Conservation (phyloP, 2,888 invertebrate genomes). For the Ctenicera cuprea region DNA sequence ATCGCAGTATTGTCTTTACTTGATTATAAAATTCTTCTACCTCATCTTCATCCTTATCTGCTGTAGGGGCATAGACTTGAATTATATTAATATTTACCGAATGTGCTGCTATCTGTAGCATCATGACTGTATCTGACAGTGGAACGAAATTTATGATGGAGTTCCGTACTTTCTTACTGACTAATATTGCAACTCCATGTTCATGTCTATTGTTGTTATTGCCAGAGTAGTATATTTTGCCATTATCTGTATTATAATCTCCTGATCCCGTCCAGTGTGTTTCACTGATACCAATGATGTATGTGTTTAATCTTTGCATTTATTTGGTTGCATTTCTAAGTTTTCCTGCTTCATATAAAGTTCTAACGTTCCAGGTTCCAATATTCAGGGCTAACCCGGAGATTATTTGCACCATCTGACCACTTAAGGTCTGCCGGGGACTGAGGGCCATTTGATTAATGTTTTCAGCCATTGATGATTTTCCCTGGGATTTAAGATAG, state of each 20-base stretch:
- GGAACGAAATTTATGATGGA: slow-evolving; percentile 22
- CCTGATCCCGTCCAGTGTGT: slow-evolving; percentile 38
- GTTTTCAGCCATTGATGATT: slow-evolving; percentile 8
- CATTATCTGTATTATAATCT: slow-evolving; percentile 28
- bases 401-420: slow-evolving; percentile 47
- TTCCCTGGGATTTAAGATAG: slow-evolving; percentile 22
- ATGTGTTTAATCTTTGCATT: slow-evolving; percentile 48
- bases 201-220: slow-evolving; percentile 40
- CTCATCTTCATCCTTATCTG: neutral
- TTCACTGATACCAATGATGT: slow-evolving; percentile 47
- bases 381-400: slow-evolving; percentile 36
- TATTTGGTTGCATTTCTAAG: slow-evolving; percentile 44
- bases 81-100: slow-evolving; percentile 1
- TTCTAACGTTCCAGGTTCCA: slow-evolving; percentile 49
- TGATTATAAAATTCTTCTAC: slow-evolving; percentile 5
- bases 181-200: slow-evolving; percentile 38
- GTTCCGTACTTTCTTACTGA: slow-evolving; percentile 35
- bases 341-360: slow-evolving; percentile 44
- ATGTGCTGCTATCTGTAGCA: neutral
- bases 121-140: slow-evolving; percentile 7
- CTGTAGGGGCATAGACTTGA: slow-evolving; percentile 11
- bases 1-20: neutral
- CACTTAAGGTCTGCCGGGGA: slow-evolving; percentile 44
- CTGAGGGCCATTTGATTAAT: slow-evolving; percentile 29
- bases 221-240: slow-evolving; percentile 42